Conservation (phyloP, 2,888 invertebrate species). For the Lasioglossum leucozonium region DNA sequence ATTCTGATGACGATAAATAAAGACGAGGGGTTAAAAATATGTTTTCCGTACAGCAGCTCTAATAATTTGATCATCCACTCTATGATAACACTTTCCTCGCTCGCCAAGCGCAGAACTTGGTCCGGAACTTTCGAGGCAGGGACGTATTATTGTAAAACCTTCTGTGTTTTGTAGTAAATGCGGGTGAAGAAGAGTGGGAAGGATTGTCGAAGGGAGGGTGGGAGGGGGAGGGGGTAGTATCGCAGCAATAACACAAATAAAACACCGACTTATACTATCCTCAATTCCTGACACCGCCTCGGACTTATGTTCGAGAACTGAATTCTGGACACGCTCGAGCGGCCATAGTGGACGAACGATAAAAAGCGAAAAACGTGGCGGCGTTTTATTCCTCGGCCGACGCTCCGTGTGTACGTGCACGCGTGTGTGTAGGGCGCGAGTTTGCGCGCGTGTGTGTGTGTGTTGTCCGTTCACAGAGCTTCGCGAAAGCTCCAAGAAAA, state of each 20-base stretch:
- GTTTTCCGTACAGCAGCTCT: not conserved
- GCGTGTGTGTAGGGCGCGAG: no score
- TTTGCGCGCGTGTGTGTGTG: not conserved
- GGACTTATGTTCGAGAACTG: conserved; percentile 60
- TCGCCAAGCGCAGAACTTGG: not conserved
- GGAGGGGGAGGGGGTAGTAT: not conserved
- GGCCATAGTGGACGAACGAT: conserved; percentile 73
- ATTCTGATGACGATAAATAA: not conserved
- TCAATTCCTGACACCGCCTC: conserved; percentile 62
- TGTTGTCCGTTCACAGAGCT: conserved; percentile 69
- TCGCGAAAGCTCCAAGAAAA: conserved; percentile 71
- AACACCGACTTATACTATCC: conserved; percentile 46
- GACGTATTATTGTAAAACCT: not conserved
- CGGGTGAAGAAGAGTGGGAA: not conserved
- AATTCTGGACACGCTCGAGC: conserved; percentile 72
- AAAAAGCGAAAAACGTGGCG: conserved; percentile 72
- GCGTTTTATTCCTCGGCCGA: conserved; percentile 70
- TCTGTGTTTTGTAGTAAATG: not conserved
- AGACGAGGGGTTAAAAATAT: not conserved
- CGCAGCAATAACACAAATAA: conserved; percentile 44
- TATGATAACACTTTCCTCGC: not conserved
- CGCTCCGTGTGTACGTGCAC: not conserved
- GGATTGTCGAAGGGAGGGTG: not conserved
- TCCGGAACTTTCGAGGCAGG: not conserved
- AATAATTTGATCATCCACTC: not conserved